Percentiles rank a stretch among this genome's conserved stretches.
These are phyloP conservation scores for Rhyacichthys aspro DNA, from an alignment of 2,797 vertebrate species.

Conservation along the genomic window DNA sequence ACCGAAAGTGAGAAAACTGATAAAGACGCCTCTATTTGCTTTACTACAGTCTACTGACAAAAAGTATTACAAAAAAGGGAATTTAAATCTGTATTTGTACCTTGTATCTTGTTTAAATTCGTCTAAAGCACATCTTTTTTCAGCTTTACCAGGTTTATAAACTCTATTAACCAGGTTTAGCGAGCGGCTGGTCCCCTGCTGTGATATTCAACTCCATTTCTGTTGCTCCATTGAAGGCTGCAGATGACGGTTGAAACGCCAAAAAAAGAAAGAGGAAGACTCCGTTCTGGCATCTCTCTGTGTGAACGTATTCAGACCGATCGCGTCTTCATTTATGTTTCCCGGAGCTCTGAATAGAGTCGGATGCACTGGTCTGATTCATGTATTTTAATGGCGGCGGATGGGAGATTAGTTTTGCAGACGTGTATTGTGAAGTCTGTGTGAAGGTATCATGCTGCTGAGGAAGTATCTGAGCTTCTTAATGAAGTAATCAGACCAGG, in stretches of 20 bases:
- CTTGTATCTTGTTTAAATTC: no score
- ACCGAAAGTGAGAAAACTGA: no score
- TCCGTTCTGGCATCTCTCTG: slow-evolving; percentile 24
- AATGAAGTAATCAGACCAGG: slow-evolving; percentile 62
- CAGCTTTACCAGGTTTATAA: no score
- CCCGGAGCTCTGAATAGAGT: slow-evolving; percentile 38
- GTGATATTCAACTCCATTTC: slow-evolving; percentile 6
- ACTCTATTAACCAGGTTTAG: no score
- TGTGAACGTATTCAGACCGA: slow-evolving; percentile 22
- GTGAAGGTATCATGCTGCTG: slow-evolving; percentile 24
- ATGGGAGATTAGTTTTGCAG: slow-evolving; percentile 38
- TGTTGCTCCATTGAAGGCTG: slow-evolving; percentile 16
- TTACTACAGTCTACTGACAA: no score
- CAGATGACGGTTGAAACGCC: slow-evolving; percentile 11
- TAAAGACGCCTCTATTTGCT: no score
- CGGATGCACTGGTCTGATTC: slow-evolving; percentile 17
- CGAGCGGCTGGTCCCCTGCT: not conserved
- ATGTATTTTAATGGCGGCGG: slow-evolving; percentile 17
- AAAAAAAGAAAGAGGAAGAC: slow-evolving; percentile 20
- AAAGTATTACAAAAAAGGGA: no score
- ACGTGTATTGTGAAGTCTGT: slow-evolving; percentile 27
- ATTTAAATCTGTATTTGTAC: no score
- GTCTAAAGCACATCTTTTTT: no score
- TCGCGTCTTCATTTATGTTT: slow-evolving; percentile 33
- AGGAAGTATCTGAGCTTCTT: slow-evolving; percentile 32